Base-by-base conservation (phyloP, 1,140 invertebrate genomes). In the Rhysida immarginata region DNA sequence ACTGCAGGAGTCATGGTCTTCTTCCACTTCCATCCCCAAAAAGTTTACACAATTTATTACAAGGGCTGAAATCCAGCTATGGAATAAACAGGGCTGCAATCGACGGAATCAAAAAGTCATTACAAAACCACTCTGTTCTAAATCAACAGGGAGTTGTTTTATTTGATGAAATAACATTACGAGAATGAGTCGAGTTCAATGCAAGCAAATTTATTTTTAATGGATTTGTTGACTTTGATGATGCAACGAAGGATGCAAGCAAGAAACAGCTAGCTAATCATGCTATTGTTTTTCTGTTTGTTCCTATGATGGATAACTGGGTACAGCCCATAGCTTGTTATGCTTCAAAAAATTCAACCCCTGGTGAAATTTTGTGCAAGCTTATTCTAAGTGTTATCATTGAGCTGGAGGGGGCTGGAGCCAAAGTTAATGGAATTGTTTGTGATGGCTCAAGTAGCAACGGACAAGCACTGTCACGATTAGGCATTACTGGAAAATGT, bases 81-180 rank as follows among this genome's bases (percentile, higher is more conserved):
- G n/a, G n/a, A n/a, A n/a, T n/a, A n/a, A n/a, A n/a, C n/a, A n/a
- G n/a, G n/a, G n/a, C n/a, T n/a, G n/a, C n/a, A n/a, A n/a, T n/a
- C n/a, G n/a, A n/a, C n/a, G n/a, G n/a, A n/a, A n/a, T n/a, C n/a
- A n/a, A n/a, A n/a, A n/a, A n/a, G n/a, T n/a, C n/a, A n/a, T n/a
- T n/a, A n/a, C n/a, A n/a, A n/a, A n/a, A n/a, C n/a, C n/a, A n/a
- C n/a, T n/a, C n/a, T n/a, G n/a, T n/a, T n/a, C n/a, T n/a, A n/a
- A n/a, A n/a, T n/a, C n/a, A n/a, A n/a, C n/a, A n/a, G n/a, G 46
- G 46, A 13, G 46, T 49, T 18, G 13, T 49, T 13, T 11, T 49
- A 49, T 49, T 49, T 24, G 46, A 49, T 49, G 46, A 49, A 49
- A 24, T 49, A 11, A 49, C 8, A 49, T 21, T 49, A 49, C 11